Percentiles rank a stretch among this genome's conserved stretches.
Conservation (phyloP, 2,888 invertebrate genomes). For the Salticus scenicus region DNA sequence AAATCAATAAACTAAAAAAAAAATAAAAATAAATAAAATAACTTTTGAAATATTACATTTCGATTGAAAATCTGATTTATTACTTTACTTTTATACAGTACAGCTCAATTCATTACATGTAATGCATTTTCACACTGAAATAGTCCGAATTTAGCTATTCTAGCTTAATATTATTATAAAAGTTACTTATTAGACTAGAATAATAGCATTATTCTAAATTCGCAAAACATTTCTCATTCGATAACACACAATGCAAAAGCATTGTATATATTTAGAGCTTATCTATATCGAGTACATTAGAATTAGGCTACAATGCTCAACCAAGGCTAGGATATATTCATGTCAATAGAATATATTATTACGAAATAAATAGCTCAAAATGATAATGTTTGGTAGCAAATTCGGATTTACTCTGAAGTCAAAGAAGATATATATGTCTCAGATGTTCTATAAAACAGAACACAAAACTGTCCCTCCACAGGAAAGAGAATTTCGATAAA, state of each 20-base stretch:
- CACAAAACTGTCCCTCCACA: not conserved
- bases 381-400: not conserved
- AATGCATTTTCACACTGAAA: no score
- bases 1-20: no score
- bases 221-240: not conserved
- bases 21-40: no score
- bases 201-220: not conserved
- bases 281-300: not conserved
- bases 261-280: not conserved
- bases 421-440: not conserved
- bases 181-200: no score
- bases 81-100: no score
- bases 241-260: no score
- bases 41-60: no score
- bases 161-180: no score
- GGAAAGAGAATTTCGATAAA: conserved; percentile 1
- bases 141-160: no score
- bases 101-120: no score
- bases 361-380: not conserved
- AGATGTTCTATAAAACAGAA: not conserved
- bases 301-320: not conserved
- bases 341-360: not conserved
- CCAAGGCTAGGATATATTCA: not conserved
- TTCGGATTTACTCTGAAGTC: not conserved
- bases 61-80: no score